A percentile compares a stretch with the other conserved stretches of the same genome.
Evolutionary conservation across 2,888 invertebrate species (phyloP).

Genomic region (Platycnemis pennipes): DNA sequence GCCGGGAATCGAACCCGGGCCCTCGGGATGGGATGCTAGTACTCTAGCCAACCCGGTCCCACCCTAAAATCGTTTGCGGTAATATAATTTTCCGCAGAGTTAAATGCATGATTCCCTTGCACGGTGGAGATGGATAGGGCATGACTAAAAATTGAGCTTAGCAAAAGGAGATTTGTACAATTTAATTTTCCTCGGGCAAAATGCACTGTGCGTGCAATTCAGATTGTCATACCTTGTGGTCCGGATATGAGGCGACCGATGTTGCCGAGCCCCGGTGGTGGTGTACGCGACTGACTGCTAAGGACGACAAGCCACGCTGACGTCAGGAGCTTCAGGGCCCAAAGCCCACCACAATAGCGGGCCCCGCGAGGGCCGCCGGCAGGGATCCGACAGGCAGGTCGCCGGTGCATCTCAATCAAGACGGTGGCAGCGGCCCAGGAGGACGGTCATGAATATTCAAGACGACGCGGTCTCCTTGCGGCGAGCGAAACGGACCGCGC

Average conservation of each 20-base stretch:
- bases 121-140: no score
- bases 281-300: not conserved
- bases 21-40: no score
- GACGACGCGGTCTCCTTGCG: not conserved
- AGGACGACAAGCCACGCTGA: not conserved
- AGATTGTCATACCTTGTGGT: not conserved
- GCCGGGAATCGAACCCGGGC: no score
- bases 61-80: no score
- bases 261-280: not conserved
- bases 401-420: not conserved
- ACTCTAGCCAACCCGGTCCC: no score
- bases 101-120: no score
- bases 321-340: not conserved
- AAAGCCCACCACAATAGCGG: not conserved
- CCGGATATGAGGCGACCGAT: not conserved
- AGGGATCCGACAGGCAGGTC: not conserved
- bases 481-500: not conserved
- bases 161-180: no score
- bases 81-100: no score
- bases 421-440: not conserved
- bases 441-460: not conserved
- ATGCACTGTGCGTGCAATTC: no score
- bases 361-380: not conserved
- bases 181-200: no score
- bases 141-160: no score